Base-by-base conservation (phyloP, 2,888 invertebrate species). In the Mechanitis mazaeus region DNA sequence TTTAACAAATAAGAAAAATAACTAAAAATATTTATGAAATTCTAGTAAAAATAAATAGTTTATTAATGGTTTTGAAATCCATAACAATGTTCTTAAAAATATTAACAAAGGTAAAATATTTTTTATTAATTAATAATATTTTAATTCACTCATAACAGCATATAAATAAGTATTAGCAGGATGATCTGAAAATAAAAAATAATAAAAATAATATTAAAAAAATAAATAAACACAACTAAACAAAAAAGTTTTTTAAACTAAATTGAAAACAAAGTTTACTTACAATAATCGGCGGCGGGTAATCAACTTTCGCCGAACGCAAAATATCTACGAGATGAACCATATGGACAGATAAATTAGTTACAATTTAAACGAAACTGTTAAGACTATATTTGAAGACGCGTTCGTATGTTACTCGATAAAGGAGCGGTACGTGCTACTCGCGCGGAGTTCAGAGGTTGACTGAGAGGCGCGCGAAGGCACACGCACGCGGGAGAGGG, bases 251-350 rank as follows among this genome's bases (percentile, higher is more conserved):
- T 58, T 56, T 67, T 31, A 50, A 50, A 31, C 7, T 66, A 67
- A 68, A 58, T 66, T 61, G 58, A 66, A 63, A 71, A 64, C 65
- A 66, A 72, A 79, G 73, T 81, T 81, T 93, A 94, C 94, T 94
- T 91, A 94, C 94, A 93, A 93, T 93, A 92, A 93, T 91, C 89
- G 92, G 92, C 81, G 90, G 90, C 91, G 94, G 92, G 91, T 94
- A 94, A 88, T 94, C 94, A 92, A 93, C 93, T 86, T 93, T 93
- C 91, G 92, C 93, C 92, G 94, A 94, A 91, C 93, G 94, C 90
- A 94, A 94, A 88, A 94, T 92, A 91, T 94, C 94, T 90, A 94
- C 93, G 91, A 94, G 93, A 91, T 94, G 94, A 93, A 94, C 94
- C 94, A 94, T 94, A 94, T 93, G 94, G 93, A 93, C 92, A 89